Evolutionary conservation across 2,888 invertebrate genomes (phyloP).

Genomic region (Girardia tigrina): DNA sequence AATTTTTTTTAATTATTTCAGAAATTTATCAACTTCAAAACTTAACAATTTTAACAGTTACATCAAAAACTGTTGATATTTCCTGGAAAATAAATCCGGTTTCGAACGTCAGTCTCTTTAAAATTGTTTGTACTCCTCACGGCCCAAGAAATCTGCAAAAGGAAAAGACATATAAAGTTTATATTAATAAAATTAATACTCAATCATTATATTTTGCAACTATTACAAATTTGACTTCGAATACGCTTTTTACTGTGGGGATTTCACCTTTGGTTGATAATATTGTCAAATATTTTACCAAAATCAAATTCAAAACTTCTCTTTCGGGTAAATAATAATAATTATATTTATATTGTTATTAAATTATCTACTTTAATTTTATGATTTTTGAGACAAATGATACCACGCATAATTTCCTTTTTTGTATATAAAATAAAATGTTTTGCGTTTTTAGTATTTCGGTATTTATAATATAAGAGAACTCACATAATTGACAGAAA

Average conservation of each 20-base stretch:
- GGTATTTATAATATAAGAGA: no score
- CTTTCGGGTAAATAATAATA: not conserved
- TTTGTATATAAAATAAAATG: no score
- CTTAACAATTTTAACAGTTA: not conserved
- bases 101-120: not conserved
- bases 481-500: no score
- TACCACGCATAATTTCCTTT: no score
- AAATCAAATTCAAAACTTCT: not conserved
- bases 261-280: not conserved
- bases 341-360: not conserved
- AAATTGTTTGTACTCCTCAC: not conserved
- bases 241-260: not conserved
- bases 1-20: no score
- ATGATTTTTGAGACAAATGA: no score
- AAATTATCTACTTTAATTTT: no score
- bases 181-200: not conserved
- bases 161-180: not conserved
- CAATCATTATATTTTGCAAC: not conserved
- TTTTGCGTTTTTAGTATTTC: no score
- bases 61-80: not conserved
- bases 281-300: not conserved
- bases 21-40: conserved; percentile 17
- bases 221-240: not conserved
- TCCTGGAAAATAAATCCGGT: not conserved
- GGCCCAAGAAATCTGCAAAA: not conserved